These are phyloP conservation scores for Oligia strigilis DNA, from an alignment of 2,888 invertebrate genomes.

Conservation along the genomic window DNA sequence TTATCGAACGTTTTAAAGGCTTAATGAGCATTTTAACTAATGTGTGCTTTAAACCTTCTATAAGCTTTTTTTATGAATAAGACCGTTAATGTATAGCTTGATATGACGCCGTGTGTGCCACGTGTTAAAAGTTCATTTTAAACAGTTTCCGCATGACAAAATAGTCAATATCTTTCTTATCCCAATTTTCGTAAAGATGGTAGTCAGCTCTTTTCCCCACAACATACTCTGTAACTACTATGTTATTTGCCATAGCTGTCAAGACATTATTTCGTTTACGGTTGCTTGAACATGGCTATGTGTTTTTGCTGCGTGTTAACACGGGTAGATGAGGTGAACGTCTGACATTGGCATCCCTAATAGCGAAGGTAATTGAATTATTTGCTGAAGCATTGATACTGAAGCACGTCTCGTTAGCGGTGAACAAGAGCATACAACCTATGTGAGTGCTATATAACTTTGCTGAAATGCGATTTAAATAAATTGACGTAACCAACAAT, in stretches of 20 bases:
- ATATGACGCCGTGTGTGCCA: not conserved
- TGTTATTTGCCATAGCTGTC: not conserved
- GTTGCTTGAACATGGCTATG: not conserved
- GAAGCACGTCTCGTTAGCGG: not conserved
- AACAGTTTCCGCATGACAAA: not conserved
- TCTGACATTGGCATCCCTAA: constrained; percentile 2
- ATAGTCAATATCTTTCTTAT: not conserved
- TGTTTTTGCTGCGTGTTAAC: not conserved
- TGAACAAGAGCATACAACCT: not conserved
- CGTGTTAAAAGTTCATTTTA: not conserved
- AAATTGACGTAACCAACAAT: not conserved
- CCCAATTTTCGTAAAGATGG: not conserved
- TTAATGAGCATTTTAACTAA: no score
- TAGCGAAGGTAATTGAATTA: not conserved
- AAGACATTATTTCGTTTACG: not conserved
- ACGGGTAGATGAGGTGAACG: not conserved
- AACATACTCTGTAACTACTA: not conserved
- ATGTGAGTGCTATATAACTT: not conserved
- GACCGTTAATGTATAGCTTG: not conserved
- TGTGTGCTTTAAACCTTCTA: no score
- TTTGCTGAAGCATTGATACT: not conserved
- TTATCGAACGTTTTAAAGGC: no score
- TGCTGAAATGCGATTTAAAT: not conserved
- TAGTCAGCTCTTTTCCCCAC: not conserved
- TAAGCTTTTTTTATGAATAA: no score